Conservation (phyloP, 2,113 vertebrate genomes). For the human (Homo sapiens) region DNA sequence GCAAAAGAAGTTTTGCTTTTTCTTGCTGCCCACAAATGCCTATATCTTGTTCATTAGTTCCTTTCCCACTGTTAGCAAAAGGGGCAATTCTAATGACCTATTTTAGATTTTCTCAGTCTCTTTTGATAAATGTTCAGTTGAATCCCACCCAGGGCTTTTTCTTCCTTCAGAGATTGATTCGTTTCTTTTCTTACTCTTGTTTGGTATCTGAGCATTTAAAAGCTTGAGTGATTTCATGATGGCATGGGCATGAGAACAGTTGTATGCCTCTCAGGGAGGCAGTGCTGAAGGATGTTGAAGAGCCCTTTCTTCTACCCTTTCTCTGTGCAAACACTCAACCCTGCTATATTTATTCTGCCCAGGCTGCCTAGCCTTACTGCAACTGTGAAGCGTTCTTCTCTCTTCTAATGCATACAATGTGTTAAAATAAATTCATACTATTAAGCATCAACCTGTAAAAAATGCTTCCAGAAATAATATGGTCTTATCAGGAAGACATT, state of each 20-base stretch:
- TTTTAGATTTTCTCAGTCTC: neutral
- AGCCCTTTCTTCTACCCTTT: too few species aligned
- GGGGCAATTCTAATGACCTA: neutral
- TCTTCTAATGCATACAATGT: neutral
- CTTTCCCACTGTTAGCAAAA: neutral
- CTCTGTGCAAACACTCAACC: neutral
- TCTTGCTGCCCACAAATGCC: neutral
- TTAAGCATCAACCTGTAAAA: constrained; percentile 4
- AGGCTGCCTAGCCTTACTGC: neutral
- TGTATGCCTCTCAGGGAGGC: neutral
- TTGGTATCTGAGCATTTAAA: neutral
- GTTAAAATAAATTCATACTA: constrained; percentile 39
- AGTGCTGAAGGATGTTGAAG: too few species aligned
- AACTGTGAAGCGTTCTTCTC: neutral
- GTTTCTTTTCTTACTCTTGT: neutral
- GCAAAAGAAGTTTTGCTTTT: neutral
- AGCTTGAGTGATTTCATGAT: neutral
- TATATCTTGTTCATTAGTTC: neutral
- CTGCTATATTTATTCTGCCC: neutral
- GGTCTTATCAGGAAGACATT: neutral
- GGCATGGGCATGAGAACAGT: neutral
- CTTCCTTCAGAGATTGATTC: neutral
- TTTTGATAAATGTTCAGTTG: neutral
- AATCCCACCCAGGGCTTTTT: neutral
- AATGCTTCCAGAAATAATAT: constrained; percentile 47